phyloP scores from a whole-genome alignment of 2,888 invertebrate genomes.

The Sarcophaga rosellei region DNA sequence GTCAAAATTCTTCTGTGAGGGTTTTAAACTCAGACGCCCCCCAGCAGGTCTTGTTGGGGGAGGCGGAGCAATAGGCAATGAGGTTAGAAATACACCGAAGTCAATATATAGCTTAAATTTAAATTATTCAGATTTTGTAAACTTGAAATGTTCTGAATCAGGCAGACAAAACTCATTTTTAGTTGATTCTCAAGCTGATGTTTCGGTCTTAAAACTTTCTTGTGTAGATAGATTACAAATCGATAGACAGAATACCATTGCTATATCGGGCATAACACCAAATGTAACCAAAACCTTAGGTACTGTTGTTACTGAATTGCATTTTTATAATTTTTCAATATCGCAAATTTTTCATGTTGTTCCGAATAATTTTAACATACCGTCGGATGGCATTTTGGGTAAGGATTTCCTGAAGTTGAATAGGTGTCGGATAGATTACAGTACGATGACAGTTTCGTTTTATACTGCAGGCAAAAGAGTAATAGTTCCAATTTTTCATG shows the following conservation, averaged over 20 bases:
- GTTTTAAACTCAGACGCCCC: slow-evolving; percentile 5
- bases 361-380: slow-evolving; percentile 12
- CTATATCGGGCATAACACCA: slow-evolving; percentile 32
- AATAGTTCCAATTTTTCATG: slow-evolving; percentile 40
- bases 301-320: slow-evolving; percentile 1
- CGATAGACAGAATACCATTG: slow-evolving; percentile 5
- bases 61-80: not conserved
- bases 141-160: not conserved
- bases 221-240: slow-evolving; percentile 14
- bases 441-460: slow-evolving; percentile 22
- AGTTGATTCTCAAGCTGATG: slow-evolving; percentile 31
- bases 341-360: slow-evolving; percentile 26
- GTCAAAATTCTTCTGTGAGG: not conserved
- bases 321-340: slow-evolving; percentile 4
- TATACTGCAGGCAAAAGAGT: not conserved
- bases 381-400: not conserved
- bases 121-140: slow-evolving; percentile 14
- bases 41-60: slow-evolving; percentile 28
- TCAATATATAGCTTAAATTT: slow-evolving; percentile 14
- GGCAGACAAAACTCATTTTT: slow-evolving; percentile 1
- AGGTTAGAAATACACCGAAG: not conserved
- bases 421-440: slow-evolving; percentile 17
- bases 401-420: slow-evolving; percentile 37
- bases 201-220: slow-evolving; percentile 34
- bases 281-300: not conserved